Evolutionary conservation across 2,113 vertebrate genomes (phyloP).

Genomic region (Micromys minutus): DNA sequence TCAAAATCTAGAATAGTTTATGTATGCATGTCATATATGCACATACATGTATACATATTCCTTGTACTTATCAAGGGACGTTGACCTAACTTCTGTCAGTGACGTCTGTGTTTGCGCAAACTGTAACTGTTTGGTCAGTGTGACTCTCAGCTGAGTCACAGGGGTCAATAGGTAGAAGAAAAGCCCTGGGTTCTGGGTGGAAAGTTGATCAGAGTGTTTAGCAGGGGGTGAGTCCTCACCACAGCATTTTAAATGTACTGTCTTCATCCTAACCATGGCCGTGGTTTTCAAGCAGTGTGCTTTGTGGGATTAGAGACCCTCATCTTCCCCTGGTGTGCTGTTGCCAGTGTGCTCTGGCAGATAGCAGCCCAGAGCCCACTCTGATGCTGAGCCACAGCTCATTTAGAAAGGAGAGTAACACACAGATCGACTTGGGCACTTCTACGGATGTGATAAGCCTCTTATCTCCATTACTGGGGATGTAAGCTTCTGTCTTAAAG

Average conservation of each 20-base stretch:
- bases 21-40: not conserved
- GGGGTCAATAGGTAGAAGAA: not conserved
- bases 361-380: not conserved
- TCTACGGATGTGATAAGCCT: slow-evolving; percentile 31
- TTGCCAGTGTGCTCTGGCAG: rapidly evolving
- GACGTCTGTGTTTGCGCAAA: not conserved
- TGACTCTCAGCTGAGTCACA: not conserved
- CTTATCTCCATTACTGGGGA: slow-evolving; percentile 51
- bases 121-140: not conserved
- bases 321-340: not conserved
- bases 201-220: rapidly evolving
- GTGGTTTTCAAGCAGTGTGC: not conserved
- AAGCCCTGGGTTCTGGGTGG: rapidly evolving
- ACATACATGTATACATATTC: not conserved
- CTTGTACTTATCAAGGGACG: not conserved
- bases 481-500: slow-evolving; percentile 60
- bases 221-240: not conserved
- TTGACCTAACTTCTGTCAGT: not conserved
- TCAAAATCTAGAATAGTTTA: not conserved
- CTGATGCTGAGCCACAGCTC: slow-evolving; percentile 29
- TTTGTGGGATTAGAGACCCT: not conserved
- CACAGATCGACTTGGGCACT: not conserved
- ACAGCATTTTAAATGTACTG: not conserved
- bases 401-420: not conserved
- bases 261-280: not conserved